Evolutionary conservation across 64 coral and sea anemone species (phyloP).

Genomic region (Stichodactyla mertensii): DNA sequence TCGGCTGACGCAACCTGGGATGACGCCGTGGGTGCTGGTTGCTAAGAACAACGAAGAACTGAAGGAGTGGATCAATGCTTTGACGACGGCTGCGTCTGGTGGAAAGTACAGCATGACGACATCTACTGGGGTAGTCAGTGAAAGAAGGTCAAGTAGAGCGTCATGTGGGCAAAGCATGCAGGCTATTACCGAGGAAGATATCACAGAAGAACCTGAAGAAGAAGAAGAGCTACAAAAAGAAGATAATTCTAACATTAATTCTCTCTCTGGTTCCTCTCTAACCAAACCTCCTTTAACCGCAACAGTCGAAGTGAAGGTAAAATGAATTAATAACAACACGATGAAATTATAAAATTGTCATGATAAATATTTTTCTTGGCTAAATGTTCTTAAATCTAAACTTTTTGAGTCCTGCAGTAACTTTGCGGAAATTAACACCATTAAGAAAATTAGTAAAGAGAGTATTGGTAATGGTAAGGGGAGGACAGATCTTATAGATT

Average conservation of each 20-base stretch:
- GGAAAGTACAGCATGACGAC: slow-evolving; percentile 50
- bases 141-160: neutral
- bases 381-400: neutral
- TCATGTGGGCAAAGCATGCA: slow-evolving; percentile 40
- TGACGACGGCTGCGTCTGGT: slow-evolving; percentile 80
- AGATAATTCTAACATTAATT: neutral
- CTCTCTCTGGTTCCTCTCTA: neutral
- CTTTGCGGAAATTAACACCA: neutral
- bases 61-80: slow-evolving; percentile 90
- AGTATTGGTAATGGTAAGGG: too few relatives aligned
- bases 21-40: slow-evolving; percentile 86
- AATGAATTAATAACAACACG: neutral
- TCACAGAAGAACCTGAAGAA: slow-evolving; percentile 11
- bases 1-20: slow-evolving; percentile 73
- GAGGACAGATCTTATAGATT: too few relatives aligned
- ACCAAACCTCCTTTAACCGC: neutral
- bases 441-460: neutral
- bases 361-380: neutral
- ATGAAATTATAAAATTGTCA: too few relatives aligned
- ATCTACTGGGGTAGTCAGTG: neutral
- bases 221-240: neutral
- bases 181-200: slow-evolving; percentile 65
- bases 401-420: neutral
- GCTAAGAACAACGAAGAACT: slow-evolving; percentile 78
- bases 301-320: neutral